Evolutionary conservation across 2,113 vertebrate genomes (phyloP).

Genomic region (Thymallus thymallus): DNA sequence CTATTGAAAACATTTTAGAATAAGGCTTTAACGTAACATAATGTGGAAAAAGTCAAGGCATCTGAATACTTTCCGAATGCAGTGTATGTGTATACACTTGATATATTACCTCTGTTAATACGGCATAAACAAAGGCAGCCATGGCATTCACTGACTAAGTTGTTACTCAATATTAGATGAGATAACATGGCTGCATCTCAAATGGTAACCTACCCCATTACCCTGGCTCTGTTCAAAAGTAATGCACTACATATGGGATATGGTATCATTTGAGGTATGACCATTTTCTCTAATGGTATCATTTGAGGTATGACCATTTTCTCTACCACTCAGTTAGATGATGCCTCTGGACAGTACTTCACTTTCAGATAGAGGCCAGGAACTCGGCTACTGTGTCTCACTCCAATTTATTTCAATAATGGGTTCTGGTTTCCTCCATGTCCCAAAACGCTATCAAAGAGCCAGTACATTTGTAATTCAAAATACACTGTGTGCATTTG

Average conservation of each 20-base stretch:
- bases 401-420: neutral
- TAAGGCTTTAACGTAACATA: no score
- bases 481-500: no score
- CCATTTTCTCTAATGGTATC: neutral
- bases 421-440: neutral
- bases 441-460: slow-evolving; percentile 1
- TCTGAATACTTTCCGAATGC: no score
- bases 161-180: neutral
- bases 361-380: neutral
- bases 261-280: neutral
- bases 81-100: slow-evolving; percentile 13
- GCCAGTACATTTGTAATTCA: neutral
- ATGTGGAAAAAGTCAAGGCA: no score
- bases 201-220: neutral
- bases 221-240: no score
- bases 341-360: neutral
- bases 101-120: neutral
- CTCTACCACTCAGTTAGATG: neutral
- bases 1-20: no score
- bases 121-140: neutral
- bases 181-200: neutral
- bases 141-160: neutral
- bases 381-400: neutral
- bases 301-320: neutral
- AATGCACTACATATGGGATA: no score